Evolutionary conservation across 2,888 invertebrate genomes (phyloP).

Genomic region (Cactoblastis cactorum): DNA sequence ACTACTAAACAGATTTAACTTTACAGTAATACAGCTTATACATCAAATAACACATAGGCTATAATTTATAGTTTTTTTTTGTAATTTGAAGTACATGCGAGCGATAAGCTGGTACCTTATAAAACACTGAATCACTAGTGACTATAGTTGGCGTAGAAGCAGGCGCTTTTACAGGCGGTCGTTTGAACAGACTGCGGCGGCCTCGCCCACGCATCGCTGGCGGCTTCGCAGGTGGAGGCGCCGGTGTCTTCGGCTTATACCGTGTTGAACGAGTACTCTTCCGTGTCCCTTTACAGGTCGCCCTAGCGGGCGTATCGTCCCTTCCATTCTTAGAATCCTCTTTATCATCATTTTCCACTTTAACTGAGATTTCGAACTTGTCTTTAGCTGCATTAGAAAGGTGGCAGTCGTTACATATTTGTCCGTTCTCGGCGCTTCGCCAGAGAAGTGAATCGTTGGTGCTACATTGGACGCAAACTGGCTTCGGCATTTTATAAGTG

Average conservation of each 20-base stretch:
- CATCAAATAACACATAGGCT: too few relatives aligned
- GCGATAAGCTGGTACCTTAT: too few relatives aligned
- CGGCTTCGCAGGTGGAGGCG: conserved; percentile 43
- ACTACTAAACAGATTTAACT: too few relatives aligned
- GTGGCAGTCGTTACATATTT: conserved; percentile 87
- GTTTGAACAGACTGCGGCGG: conserved; percentile 87
- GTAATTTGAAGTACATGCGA: too few relatives aligned
- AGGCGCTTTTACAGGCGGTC: conserved; percentile 89
- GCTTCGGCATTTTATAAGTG: conserved; percentile 77
- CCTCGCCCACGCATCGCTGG: conserved; percentile 83
- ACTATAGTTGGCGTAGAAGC: conserved; percentile 89
- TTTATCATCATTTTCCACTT: conserved; percentile 49
- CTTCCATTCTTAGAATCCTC: conserved; percentile 52
- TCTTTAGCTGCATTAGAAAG: conserved; percentile 65
- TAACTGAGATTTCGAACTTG: conserved; percentile 37
- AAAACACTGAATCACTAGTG: conserved; percentile 88
- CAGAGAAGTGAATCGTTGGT: conserved; percentile 85
- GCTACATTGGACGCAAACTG: conserved; percentile 85
- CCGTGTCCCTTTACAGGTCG: conserved; percentile 73
- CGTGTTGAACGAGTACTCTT: conserved; percentile 80
- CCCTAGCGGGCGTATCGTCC: conserved; percentile 64
- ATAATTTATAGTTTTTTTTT: too few relatives aligned
- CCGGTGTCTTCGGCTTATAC: conserved; percentile 73
- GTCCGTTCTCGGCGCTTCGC: conserved; percentile 86
- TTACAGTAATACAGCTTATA: too few relatives aligned